These are phyloP conservation scores for Spatulosminthurus flaviceps DNA, from an alignment of 2,888 invertebrate species.

Conservation along the genomic window DNA sequence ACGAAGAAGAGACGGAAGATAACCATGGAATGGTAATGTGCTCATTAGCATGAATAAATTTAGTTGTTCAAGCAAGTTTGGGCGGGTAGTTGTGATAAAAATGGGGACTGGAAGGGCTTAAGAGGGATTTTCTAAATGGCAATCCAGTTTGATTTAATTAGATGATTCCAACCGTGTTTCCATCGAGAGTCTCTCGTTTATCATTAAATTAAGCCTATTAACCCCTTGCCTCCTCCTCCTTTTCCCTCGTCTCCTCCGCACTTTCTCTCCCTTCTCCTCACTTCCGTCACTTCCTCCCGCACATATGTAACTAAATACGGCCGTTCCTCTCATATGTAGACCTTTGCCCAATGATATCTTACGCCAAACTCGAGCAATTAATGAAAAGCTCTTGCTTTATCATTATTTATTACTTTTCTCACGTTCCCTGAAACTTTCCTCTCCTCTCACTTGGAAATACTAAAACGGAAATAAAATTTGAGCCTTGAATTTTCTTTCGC, in stretches of 20 bases:
- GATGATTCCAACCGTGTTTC: constrained; percentile 48
- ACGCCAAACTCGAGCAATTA: neutral
- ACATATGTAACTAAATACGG: neutral
- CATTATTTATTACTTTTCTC: constrained; percentile 14
- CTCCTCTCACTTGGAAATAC: constrained; percentile 18
- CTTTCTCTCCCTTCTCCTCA: constrained; percentile 36
- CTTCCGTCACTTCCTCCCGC: neutral
- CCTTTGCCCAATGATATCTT: neutral
- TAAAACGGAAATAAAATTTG: neutral
- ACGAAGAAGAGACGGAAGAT: neutral
- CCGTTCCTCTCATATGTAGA: neutral
- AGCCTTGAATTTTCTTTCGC: no score
- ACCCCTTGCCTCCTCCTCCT: constrained; percentile 37
- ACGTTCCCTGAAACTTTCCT: neutral
- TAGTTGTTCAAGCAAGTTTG: constrained; percentile 16
- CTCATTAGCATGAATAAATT: constrained; percentile 48
- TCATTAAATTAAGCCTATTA: constrained; percentile 58
- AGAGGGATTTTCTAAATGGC: constrained; percentile 48
- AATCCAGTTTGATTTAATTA: constrained; percentile 55
- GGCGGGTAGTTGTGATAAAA: neutral
- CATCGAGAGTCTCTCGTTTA: constrained; percentile 52
- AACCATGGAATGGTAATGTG: constrained; percentile 45
- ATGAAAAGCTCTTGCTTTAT: neutral
- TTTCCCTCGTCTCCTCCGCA: neutral
- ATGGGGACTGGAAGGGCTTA: neutral